These are phyloP conservation scores for Florisuga fusca DNA, from an alignment of 2,797 vertebrate species.

Conservation along the genomic window DNA sequence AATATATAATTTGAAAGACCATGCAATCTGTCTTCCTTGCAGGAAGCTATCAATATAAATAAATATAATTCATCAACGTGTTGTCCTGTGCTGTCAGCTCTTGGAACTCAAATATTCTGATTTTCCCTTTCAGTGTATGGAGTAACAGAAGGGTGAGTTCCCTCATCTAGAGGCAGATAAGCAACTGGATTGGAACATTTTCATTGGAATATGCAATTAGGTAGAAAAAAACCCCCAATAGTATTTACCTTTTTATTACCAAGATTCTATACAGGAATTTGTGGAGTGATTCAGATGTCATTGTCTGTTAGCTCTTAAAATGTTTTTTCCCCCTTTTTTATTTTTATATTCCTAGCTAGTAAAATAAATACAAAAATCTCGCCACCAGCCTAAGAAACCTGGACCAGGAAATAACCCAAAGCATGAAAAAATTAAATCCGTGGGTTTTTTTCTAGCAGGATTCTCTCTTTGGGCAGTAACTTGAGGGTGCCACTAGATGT, in stretches of 20 bases:
- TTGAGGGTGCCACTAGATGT: constrained; percentile 32
- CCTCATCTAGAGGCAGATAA: background rate
- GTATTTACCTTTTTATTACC: background rate
- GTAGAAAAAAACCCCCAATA: background rate
- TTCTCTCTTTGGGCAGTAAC: background rate
- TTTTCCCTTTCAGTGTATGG: background rate
- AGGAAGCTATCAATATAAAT: background rate
- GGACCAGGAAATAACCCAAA: background rate
- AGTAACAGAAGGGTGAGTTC: background rate
- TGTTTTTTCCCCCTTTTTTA: background rate
- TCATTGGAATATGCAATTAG: background rate
- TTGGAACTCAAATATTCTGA: background rate
- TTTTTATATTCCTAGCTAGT: background rate
- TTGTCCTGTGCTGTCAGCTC: background rate
- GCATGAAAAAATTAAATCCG: background rate
- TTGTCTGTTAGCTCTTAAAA: background rate
- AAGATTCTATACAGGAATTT: background rate
- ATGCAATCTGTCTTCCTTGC: background rate
- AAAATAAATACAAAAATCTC: background rate
- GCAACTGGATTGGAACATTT: background rate
- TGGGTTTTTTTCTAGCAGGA: background rate
- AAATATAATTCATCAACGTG: background rate
- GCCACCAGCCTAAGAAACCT: background rate
- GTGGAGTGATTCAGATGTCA: background rate
- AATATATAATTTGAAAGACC: background rate